phyloP scores from a whole-genome alignment of 2,888 invertebrate species.

The Zele albiditarsus region DNA sequence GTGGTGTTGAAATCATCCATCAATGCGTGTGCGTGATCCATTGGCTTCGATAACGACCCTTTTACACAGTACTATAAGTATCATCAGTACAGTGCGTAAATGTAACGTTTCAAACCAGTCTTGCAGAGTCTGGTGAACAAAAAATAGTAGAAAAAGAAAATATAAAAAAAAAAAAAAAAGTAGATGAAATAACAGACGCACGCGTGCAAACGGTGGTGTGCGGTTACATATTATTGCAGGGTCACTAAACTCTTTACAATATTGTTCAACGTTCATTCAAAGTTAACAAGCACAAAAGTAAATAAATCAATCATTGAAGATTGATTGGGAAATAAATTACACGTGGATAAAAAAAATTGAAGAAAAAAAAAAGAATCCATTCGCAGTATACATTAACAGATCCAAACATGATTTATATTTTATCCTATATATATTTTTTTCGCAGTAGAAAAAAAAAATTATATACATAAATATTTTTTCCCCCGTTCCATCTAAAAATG shows the following conservation, averaged over 20 bases:
- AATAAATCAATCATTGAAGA: not conserved
- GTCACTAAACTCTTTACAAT: slow-evolving; percentile 55
- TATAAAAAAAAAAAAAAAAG: slow-evolving; percentile 55
- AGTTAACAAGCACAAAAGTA: slow-evolving; percentile 1
- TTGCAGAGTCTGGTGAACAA: slow-evolving; percentile 25
- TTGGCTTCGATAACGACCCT: slow-evolving; percentile 25
- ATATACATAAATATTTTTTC: not conserved
- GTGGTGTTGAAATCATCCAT: not conserved
- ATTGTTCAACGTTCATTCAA: not conserved
- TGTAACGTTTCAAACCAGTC: slow-evolving; percentile 58
- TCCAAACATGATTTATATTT: no score
- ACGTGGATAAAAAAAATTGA: not conserved
- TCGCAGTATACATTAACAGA: not conserved
- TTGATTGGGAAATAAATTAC: not conserved
- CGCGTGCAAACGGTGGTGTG: slow-evolving; percentile 39
- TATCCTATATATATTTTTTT: not conserved
- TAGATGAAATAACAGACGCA: slow-evolving; percentile 54
- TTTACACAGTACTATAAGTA: slow-evolving; percentile 29
- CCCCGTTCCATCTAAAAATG: not conserved
- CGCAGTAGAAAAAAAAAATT: not conserved
- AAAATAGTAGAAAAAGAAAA: slow-evolving; percentile 11
- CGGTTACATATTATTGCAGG: slow-evolving; percentile 46
- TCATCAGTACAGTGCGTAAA: slow-evolving; percentile 33
- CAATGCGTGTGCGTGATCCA: not conserved
- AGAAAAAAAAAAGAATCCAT: not conserved